phyloP scores from a whole-genome alignment of 2,797 vertebrate genomes.

The Syngnathus rostellatus region DNA sequence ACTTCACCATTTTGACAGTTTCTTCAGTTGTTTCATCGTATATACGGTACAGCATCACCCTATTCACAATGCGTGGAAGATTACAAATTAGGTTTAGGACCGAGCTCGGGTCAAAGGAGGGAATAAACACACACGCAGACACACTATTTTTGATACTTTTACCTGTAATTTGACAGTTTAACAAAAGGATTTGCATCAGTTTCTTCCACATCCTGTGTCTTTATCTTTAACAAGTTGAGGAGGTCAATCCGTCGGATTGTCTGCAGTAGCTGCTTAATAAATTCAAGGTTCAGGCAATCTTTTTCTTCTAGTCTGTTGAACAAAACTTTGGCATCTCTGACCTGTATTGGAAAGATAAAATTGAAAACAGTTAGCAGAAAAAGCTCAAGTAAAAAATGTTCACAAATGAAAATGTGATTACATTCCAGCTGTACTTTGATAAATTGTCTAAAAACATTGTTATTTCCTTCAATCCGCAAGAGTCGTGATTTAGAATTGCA shows the following conservation, averaged over 20 bases:
- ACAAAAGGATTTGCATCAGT: slow-evolving; percentile 18
- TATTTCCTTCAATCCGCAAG: neutral
- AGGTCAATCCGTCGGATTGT: slow-evolving; percentile 60
- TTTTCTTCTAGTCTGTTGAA: slow-evolving; percentile 58
- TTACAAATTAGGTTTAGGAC: neutral
- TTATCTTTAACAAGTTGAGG: slow-evolving; percentile 26
- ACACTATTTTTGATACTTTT: neutral
- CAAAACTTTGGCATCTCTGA: slow-evolving; percentile 48
- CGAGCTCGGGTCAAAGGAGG: neutral
- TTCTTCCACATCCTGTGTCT: slow-evolving; percentile 6
- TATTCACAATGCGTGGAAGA: slow-evolving; percentile 20
- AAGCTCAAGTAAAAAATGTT: neutral
- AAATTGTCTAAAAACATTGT: neutral
- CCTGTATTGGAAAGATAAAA: slow-evolving; percentile 22
- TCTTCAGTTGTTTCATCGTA: slow-evolving; percentile 42
- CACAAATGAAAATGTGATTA: neutral
- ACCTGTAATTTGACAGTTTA: slow-evolving; percentile 62
- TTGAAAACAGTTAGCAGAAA: too few relatives aligned
- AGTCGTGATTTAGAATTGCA: too few relatives aligned
- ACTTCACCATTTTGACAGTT: slow-evolving; percentile 53
- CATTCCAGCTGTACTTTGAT: neutral
- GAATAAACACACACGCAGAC: neutral
- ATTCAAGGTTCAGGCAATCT: slow-evolving; percentile 34
- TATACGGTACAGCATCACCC: slow-evolving; percentile 61
- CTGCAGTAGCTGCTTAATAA: slow-evolving; percentile 53